Evolutionary conservation across 2,797 vertebrate species (phyloP), one percentile per base, ranked within the genome.

Genomic region (Sebastes ruberrimus): DNA sequence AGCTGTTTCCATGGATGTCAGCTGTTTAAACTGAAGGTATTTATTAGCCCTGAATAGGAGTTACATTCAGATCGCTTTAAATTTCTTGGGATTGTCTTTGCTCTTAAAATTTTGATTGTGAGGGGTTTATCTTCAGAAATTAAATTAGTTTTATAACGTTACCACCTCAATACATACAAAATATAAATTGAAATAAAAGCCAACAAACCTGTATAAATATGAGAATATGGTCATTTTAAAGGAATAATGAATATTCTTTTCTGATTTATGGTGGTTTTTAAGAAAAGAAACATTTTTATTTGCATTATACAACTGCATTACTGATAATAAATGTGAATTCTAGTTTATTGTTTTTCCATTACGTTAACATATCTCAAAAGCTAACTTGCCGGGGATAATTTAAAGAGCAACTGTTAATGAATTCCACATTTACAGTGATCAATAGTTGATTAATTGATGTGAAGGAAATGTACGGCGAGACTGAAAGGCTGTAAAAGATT

Each of bases 1-100:
- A 87, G 57, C 71, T 30, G 71, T 80, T 76, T 74, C 66, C 71
- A 38, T 25, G 61, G 65, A 78, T 9, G 78, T 76, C 71, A 84
- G 49, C 30, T 55, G 66, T 53, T 78, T 49, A 32, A 69, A 65
- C 63, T 89, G 71, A 66, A 81, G 81, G 60, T 72, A 80, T 81
- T 87, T 69, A 78, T 63, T 4, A 57, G 27, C 22, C n/a, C 20
- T 38, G 3, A 55, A 66, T 20, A 8, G 8, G 66, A n/a, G 32
- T 30, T 30, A 4, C 3, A 52, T 16, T 80, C 69, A 74, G 18
- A 13, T 20, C 52, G 10, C n/a, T 75, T 60, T 18, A n/a, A 10
- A 68, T 63, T 18, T 61, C 7, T 63, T 18, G 4, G 23, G 5
- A 32, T 25, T 60, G 11, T 35, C 10, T 67, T 72, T 61, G 57